Evolutionary conservation across 1,140 invertebrate species (phyloP).

Genomic region (Harpegnathos saltator): DNA sequence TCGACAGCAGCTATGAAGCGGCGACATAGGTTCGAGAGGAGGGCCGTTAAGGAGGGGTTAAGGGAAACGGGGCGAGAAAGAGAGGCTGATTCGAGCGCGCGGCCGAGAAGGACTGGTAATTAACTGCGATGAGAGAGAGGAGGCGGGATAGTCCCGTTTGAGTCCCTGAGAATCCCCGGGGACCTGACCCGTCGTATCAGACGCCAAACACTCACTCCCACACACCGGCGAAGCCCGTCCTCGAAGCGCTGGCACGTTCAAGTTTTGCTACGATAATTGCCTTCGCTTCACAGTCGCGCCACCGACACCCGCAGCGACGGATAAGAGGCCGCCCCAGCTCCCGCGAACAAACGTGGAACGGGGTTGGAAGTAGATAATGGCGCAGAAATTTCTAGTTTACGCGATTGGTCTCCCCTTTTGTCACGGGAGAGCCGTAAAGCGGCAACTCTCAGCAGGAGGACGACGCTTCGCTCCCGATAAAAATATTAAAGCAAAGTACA

Average conservation of each 20-base stretch:
- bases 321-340: constrained; percentile 58
- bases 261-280: constrained; percentile 85
- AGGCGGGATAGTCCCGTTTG: constrained; percentile 78
- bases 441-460: background rate
- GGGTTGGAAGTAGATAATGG: constrained; percentile 65
- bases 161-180: constrained; percentile 82
- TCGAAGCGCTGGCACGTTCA: constrained; percentile 76
- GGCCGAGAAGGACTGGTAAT: constrained; percentile 79
- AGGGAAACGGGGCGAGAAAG: constrained; percentile 69
- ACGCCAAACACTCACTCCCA: constrained; percentile 79
- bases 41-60: constrained; percentile 40
- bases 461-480: background rate
- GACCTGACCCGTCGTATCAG: constrained; percentile 83
- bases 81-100: constrained; percentile 63
- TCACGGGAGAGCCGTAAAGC: constrained; percentile 58
- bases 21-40: constrained; percentile 64
- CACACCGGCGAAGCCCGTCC: constrained; percentile 72
- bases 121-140: constrained; percentile 79
- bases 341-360: constrained; percentile 53
- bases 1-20: constrained; percentile 18
- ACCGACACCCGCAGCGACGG: constrained; percentile 68
- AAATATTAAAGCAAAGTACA: background rate
- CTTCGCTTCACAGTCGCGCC: constrained; percentile 81
- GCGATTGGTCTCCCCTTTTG: constrained; percentile 56
- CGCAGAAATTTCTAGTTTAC: constrained; percentile 71